phyloP scores from a whole-genome alignment of 2,797 vertebrate genomes.

The Sebastes reedi region DNA sequence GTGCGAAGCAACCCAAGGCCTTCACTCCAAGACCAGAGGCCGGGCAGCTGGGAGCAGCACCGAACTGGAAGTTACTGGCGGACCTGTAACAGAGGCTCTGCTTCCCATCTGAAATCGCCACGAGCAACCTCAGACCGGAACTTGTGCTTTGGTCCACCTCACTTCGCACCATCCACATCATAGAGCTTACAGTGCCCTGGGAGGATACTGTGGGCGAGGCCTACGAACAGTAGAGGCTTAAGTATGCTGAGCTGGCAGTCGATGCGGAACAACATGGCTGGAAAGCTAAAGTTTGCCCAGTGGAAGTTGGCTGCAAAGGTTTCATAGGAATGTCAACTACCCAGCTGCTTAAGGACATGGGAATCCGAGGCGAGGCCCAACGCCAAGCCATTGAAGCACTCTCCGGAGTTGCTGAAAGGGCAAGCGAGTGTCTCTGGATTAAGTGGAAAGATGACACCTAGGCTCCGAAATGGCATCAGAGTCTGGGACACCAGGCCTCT shows the following conservation, averaged over 20 bases:
- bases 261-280: neutral
- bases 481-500: neutral
- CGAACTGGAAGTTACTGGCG: neutral
- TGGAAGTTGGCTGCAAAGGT: neutral
- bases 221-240: neutral
- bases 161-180: neutral
- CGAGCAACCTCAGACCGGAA: rapidly evolving
- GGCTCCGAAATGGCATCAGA: neutral
- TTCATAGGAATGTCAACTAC: neutral
- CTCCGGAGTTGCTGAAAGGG: neutral
- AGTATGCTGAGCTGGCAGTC: too few relatives aligned
- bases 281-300: neutral
- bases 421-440: neutral
- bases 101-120: too few relatives aligned
- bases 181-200: neutral
- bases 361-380: neutral
- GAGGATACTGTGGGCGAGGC: neutral
- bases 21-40: neutral
- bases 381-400: neutral
- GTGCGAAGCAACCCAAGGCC: too few relatives aligned
- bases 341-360: neutral
- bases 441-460: neutral
- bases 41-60: too few relatives aligned
- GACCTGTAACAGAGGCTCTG: neutral
- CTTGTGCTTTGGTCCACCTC: neutral